Percentiles rank a stretch among this genome's conserved stretches.
phyloP scores from a whole-genome alignment of 2,113 vertebrate genomes.

The Phalacrocorax brasilianus region DNA sequence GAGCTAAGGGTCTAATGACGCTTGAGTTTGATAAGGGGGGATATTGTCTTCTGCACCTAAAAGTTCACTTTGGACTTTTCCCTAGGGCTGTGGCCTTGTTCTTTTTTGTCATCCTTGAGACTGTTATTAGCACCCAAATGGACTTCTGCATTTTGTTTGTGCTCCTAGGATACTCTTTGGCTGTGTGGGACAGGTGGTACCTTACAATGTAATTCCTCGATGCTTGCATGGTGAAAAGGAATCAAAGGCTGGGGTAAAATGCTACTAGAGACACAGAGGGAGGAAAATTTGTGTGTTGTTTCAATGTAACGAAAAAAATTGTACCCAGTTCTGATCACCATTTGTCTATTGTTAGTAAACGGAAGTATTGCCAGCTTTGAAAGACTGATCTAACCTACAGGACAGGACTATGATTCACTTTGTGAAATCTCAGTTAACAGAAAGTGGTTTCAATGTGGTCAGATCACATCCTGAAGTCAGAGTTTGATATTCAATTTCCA shows the following conservation, averaged over 20 bases:
- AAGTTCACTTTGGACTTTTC: not conserved
- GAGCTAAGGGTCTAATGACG: not conserved
- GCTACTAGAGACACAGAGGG: not conserved
- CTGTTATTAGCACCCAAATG: accelerated
- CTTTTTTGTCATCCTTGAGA: not conserved
- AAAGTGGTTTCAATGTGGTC: not conserved
- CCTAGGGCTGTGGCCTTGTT: not conserved
- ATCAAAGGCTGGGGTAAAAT: not conserved
- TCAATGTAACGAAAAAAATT: not conserved
- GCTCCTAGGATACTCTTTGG: not conserved
- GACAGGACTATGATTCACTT: not conserved
- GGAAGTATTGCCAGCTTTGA: not conserved
- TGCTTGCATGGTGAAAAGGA: not conserved
- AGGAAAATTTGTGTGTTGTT: not conserved
- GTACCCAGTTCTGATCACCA: not conserved
- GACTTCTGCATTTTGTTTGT: not conserved
- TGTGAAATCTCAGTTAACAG: not conserved
- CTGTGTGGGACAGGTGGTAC: not conserved
- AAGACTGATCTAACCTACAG: not conserved
- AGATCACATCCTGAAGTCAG: not conserved
- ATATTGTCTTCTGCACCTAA: not conserved
- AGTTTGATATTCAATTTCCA: constrained; percentile 29
- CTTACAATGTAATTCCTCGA: not conserved
- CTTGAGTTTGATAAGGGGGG: not conserved
- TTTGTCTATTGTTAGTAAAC: not conserved